Evolutionary conservation across 2,797 vertebrate species (phyloP), one percentile per base, ranked within the genome.

Genomic region (Falco columbarius): DNA sequence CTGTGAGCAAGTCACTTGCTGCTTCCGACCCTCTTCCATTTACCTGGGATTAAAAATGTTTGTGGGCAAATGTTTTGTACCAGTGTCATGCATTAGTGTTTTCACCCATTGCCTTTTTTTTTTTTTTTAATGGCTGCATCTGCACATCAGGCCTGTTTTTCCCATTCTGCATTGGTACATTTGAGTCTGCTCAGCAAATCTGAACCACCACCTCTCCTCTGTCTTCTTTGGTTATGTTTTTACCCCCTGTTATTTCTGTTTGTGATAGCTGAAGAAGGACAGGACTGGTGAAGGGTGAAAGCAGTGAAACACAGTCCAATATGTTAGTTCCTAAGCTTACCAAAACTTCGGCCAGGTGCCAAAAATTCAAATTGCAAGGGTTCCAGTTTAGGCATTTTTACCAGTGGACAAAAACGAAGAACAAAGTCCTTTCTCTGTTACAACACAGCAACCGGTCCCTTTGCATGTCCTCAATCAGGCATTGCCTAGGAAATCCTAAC

Each of bases 61-160:
- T 44, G 42, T 40, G 40, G n/a, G 38, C 2, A 14, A 46, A 66
- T 2, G 3, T 59, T 82, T 66, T 2, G 0, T 20, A 36, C 18
- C 40, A 71, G 12, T 22, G 9, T 19, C 18, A 16, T 27, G 63
- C 32, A 18, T 40, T 20, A 10, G 14, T 42, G 65, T 55, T 95
- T 63, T 63, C 72, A 54, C 19, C 23, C 42, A 1, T 8, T 15
- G 6, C 36, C 65, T 55, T 51, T 51, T 34, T 32, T 40, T 40
- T 38, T 40, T 36, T 55, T 65, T 29, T 42, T 42, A 42, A 12
- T 15, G 76, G 56, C 55, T 63, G 36, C 23, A 73, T 32, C 70
- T 76, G 24, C 44, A 8, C 24, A 72, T n/a, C 51, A 62, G n/a
- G 19, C 19, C 49, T 5, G 4, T 52, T 66, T 49, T 55, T 70